phyloP scores from a whole-genome alignment of 92 coral and sea anemone genomes.

The Epizoanthus rinbou region DNA sequence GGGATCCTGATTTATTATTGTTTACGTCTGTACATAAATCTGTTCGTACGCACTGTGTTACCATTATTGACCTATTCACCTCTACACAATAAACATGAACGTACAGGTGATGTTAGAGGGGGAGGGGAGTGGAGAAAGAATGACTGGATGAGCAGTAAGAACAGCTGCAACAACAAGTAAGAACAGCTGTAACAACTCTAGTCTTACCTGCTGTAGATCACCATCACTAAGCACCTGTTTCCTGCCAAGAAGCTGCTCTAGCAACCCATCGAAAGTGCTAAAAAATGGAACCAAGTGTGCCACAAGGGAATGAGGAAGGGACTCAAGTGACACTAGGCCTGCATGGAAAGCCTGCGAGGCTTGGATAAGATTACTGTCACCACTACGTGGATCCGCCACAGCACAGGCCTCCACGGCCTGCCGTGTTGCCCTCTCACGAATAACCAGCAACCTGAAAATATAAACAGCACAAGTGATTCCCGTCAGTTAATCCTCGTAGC shows the following conservation, averaged over 20 bases:
- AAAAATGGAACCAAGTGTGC: constrained; percentile 87
- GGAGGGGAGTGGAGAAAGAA: neutral
- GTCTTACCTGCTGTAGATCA: constrained; percentile 63
- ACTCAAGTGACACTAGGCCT: constrained; percentile 69
- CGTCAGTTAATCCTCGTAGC: no score
- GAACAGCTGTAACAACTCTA: neutral
- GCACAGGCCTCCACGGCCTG: neutral
- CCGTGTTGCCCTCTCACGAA: constrained; percentile 9
- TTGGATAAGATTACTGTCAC: neutral
- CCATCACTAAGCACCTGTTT: constrained; percentile 52
- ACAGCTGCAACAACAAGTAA: neutral
- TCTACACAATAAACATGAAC: no score
- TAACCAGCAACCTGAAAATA: constrained; percentile 9
- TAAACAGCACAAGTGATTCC: no score
- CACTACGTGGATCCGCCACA: neutral
- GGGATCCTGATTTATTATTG: neutral
- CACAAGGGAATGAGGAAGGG: constrained; percentile 81
- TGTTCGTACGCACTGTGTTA: neutral
- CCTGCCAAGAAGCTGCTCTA: constrained; percentile 48
- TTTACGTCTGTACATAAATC: neutral
- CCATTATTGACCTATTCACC: no score
- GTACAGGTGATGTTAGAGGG: no score
- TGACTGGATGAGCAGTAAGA: neutral
- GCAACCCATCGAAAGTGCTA: constrained; percentile 49
- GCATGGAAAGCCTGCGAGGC: constrained; percentile 15